Base-by-base conservation (phyloP, 1,140 invertebrate species). In the Sipha flava region DNA sequence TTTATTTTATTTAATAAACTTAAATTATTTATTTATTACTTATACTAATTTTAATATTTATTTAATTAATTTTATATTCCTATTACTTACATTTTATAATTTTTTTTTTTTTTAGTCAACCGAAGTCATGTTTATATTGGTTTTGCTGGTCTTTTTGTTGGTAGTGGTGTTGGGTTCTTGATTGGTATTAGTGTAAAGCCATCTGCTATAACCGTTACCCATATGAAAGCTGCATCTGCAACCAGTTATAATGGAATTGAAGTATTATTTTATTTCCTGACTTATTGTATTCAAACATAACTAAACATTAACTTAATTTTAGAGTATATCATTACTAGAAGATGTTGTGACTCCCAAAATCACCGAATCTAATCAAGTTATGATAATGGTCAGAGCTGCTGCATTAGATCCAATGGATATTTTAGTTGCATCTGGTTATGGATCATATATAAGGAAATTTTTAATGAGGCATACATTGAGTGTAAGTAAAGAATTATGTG, bases 371-470 rank as follows among this genome's bases (percentile, higher is more conserved):
- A 87, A 91, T 81, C 88, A 92, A 82, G 84, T 92, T 68, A 82
- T 92, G 66, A 87, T 92, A 57, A 88, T 90, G 86, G 90, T 92
- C 2, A 89, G 89, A 83, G 89, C 90, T 43, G 87, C 88, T 10
- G 88, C 90, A 7, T 84, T 92, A 59, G 89, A 91, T 82, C 83
- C 88, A 64, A 84, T 91, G n/a, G 91, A 92, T 84, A 84, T 88
- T 47, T 87, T 88, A 84, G 89, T 92, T 82, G 89, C 88, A 81
- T 84, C 82, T 49, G 91, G 91, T 18, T 91, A 92, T 82, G 89
- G 89, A 0, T 87, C 85, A 82, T 84, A 85, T 26, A 86, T 91
- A 47, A 84, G 91, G 81, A 86, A 83, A 83, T 84, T 89, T 45
- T 83, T 90, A 7, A 88, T 84, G 73, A 85, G 82, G 9, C 34